Evolutionary conservation across 1,140 invertebrate species (phyloP), one percentile per base, ranked within the genome.

Genomic region (Listronotus oregonensis): DNA sequence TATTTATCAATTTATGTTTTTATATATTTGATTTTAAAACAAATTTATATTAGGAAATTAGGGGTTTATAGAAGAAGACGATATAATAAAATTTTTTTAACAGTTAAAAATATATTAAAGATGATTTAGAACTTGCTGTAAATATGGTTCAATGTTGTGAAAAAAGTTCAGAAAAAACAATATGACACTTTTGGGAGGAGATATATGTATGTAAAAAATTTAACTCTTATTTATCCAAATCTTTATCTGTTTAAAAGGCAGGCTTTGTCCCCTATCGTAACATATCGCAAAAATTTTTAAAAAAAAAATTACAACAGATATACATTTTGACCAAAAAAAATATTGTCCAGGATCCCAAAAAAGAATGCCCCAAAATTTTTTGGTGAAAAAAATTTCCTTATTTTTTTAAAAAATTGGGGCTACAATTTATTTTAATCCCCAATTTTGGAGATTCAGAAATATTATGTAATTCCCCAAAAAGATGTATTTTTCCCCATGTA

Each of bases 191-290:
- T 64, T 70, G 12, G 68, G 68, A 17, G 64, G 68, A 21, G 32
- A 70, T 39, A 70, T 70, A 60, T 6, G 8, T 50, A 65, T 15
- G 44, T 54, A 1, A 67, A 61, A 51, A 70, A 70, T 55, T 43
- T 67, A 27, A 70, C 68, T 17, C 47, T 70, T 12, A 65, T 70
- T n/a, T 67, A 67, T 40, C 68, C 68, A 3, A 70, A 67, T 44
- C 21, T 70, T 15, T 70, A 70, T 42, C 15, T 66, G 7, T 47
- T 52, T 18, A 56, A 67, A 47, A 43, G 68, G 6, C 50, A 17
- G 68, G 68, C 3, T 39, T n/a, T 70, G 68, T 46, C 40, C 56
- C n/a, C 17, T 70, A 18, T 18, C 51, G 40, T 70, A 11, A 55
- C 46, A 31, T 70, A 67, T 46, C 32, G 62, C 17, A 67, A 50